Evolutionary conservation across 2,797 vertebrate species (phyloP), one percentile per base, ranked within the genome.

Genomic region (Vespertilio murinus): DNA sequence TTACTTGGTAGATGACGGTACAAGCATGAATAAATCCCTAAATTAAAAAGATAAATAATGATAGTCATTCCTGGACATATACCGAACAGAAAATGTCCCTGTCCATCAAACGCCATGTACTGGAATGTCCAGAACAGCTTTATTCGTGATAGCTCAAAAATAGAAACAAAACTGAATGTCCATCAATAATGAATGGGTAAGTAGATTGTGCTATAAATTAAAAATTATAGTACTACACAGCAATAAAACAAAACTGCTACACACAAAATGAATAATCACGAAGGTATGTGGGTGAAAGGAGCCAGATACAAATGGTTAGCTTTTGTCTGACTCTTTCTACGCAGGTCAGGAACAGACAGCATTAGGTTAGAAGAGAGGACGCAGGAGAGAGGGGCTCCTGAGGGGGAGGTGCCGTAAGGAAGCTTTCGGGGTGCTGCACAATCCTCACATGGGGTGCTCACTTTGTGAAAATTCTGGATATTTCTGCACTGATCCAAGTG

Each of bases 11-110:
- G 11, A 47, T 47, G 45, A 47, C 13, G 13, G 1, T 18, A 40
- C 12, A 85, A 30, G 33, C n/a, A 95, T 73, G 18, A 38, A 59
- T 56, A 86, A n/a, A 77, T 52, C 20, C 35, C 61, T 88, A 80
- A 45, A 83, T 67, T 10, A 22, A 88, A 88, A 52, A 12, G 89
- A 86, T 45, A 56, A 52, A 52, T 52, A 52, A 52, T 20, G 17
- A 64, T 25, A 75, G 12, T 25, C 54, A 81, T 69, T 90, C 65
- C 78, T 59, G 22, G 14, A 18, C 59, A 82, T 64, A 78, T 64
- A 81, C 35, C 54, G 54, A 73, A 70, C 20, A 94, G 56, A 94
- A 94, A 93, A 88, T 61, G 18, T 78, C 75, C 82, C n/a, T 47
- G 13, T 25, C n/a, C 20, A 70, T 33, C 35, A 45, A 54, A 78